These are phyloP conservation scores for Taxidea taxus DNA, from an alignment of 2,113 vertebrate species.

Conservation along the genomic window DNA sequence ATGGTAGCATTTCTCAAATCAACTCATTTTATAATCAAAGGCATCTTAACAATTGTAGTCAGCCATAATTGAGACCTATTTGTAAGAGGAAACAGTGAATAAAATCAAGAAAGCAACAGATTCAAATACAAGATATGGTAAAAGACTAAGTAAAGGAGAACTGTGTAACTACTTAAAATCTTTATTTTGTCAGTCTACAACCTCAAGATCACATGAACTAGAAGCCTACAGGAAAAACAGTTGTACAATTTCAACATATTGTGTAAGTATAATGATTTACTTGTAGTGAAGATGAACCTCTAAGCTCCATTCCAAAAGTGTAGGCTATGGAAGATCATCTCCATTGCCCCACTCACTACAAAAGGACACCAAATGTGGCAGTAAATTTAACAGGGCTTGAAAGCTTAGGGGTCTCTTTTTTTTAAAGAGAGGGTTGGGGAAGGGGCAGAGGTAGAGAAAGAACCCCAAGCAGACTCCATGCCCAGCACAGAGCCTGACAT, in stretches of 20 bases:
- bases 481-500: neutral
- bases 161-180: neutral
- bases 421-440: neutral
- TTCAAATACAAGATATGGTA: neutral
- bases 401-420: neutral
- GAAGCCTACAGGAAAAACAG: neutral
- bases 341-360: too few relatives aligned
- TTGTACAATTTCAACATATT: neutral
- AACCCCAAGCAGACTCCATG: neutral
- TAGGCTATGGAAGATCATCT: neutral
- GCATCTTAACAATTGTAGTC: neutral
- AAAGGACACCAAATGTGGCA: neutral
- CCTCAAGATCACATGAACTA: neutral
- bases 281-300: neutral
- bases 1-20: neutral
- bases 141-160: neutral
- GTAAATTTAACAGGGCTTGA: neutral
- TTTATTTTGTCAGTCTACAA: neutral
- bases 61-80: neutral
- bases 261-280: neutral
- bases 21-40: neutral
- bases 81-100: neutral
- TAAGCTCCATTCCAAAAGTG: neutral
- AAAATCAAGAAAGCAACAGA: slow-evolving; percentile 15
- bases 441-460: neutral